Percentiles rank a stretch among this genome's conserved stretches.
Evolutionary conservation across 2,113 vertebrate species (phyloP).

Genomic region (Pterocles orientalis): DNA sequence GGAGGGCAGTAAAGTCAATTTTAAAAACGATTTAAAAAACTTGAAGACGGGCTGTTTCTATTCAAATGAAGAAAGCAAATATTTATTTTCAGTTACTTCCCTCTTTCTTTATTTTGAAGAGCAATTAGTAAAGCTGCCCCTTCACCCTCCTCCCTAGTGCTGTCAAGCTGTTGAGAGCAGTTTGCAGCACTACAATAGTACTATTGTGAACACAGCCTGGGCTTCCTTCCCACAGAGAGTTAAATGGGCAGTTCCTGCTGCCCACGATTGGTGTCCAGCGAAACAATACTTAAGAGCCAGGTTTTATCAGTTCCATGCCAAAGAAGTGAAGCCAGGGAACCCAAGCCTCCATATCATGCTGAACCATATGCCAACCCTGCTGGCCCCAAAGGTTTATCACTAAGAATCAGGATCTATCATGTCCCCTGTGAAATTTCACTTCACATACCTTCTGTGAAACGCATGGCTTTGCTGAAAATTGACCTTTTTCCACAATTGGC

Average conservation of each 20-base stretch:
- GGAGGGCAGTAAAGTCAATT: neutral
- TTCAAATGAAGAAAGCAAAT: constrained; percentile 61
- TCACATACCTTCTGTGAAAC: constrained; percentile 84
- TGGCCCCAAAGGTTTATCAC: constrained; percentile 89
- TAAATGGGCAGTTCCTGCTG: constrained; percentile 86
- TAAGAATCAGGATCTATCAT: constrained; percentile 89
- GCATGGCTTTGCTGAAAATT: constrained; percentile 79
- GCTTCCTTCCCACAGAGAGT: constrained; percentile 86
- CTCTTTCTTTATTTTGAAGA: constrained; percentile 75
- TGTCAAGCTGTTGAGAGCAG: constrained; percentile 87
- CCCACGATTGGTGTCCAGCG: constrained; percentile 82
- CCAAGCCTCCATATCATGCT: constrained; percentile 92
- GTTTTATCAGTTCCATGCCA: constrained; percentile 93
- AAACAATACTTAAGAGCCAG: constrained; percentile 94
- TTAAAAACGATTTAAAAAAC: constrained; percentile 6
- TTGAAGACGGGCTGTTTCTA: constrained; percentile 26
- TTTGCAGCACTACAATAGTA: constrained; percentile 87
- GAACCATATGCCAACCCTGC: constrained; percentile 97
- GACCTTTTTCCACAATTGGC: constrained; percentile 85
- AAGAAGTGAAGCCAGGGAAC: constrained; percentile 85
- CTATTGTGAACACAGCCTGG: constrained; percentile 91
- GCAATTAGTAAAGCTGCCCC: constrained; percentile 84
- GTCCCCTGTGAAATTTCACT: constrained; percentile 84
- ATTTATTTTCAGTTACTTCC: constrained; percentile 71
- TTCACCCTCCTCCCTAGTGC: constrained; percentile 71